A percentile compares a stretch with the other conserved stretches of the same genome.
These are phyloP conservation scores for Himantopus leucocephalus DNA, from an alignment of 2,113 vertebrate species.

Conservation along the genomic window DNA sequence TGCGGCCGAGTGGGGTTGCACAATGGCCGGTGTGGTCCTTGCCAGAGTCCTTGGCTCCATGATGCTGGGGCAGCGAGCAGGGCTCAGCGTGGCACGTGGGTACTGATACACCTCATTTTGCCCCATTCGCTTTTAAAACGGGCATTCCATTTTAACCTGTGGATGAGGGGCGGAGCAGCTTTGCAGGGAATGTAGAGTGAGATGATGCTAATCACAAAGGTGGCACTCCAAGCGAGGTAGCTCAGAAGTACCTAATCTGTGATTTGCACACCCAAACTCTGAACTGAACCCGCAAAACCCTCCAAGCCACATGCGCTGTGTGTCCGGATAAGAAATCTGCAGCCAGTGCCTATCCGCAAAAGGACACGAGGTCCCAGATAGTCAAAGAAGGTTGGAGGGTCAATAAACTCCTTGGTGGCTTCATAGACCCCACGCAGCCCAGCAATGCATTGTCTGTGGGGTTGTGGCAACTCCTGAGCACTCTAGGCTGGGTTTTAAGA, in stretches of 20 bases:
- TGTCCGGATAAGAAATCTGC: neutral
- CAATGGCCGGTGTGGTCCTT: neutral
- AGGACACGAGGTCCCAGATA: neutral
- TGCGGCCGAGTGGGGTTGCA: neutral
- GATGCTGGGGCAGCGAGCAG: neutral
- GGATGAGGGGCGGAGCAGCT: neutral
- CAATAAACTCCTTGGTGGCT: neutral
- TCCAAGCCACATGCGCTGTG: neutral
- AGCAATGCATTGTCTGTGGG: neutral
- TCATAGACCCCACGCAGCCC: neutral
- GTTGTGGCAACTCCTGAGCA: fast-evolving
- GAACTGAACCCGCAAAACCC: neutral
- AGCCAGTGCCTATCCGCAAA: fast-evolving
- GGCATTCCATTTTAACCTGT: neutral
- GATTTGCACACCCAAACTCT: neutral
- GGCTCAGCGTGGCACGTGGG: fast-evolving
- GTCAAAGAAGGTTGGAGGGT: neutral
- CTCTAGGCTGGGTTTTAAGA: neutral
- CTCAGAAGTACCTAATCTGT: neutral
- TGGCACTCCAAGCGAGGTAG: neutral
- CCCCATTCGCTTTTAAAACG: neutral
- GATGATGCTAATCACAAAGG: neutral
- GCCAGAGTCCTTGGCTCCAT: neutral
- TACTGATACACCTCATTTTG: fast-evolving
- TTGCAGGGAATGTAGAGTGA: neutral